Conservation (phyloP, 2,113 vertebrate species). For the Chunga burmeisteri region DNA sequence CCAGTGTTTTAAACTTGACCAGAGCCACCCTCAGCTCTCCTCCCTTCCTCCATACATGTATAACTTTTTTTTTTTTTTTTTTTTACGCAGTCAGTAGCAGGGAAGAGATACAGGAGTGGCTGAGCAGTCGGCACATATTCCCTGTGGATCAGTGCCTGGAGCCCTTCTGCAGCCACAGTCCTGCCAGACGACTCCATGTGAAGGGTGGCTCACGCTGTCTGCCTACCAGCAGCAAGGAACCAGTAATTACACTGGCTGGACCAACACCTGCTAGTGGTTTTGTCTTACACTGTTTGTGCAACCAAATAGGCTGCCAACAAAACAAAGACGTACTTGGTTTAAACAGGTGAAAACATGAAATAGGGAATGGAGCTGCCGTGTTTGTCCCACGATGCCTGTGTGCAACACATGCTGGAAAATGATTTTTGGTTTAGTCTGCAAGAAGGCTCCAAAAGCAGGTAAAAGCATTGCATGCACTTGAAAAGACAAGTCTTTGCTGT, state of each 20-base stretch:
- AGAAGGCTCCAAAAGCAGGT: not conserved
- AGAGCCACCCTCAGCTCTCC: not conserved
- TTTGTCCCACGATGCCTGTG: not conserved
- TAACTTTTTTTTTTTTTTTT: not conserved
- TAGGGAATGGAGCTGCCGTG: not conserved
- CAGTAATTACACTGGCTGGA: constrained; percentile 37
- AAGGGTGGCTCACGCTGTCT: constrained; percentile 11
- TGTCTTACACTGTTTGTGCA: constrained; percentile 50
- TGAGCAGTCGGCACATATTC: not conserved
- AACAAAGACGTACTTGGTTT: constrained; percentile 2
- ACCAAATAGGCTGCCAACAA: constrained; percentile 16
- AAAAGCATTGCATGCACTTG: not conserved
- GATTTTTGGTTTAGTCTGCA: not conserved
- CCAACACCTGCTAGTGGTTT: constrained; percentile 57
- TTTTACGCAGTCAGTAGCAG: not conserved
- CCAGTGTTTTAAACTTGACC: not conserved
- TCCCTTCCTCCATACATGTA: not conserved
- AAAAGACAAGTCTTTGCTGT: not conserved
- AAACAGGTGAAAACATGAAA: constrained; percentile 40
- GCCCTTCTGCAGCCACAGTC: not conserved
- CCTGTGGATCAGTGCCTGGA: not conserved
- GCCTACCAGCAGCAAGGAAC: constrained; percentile 20
- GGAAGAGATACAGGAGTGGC: not conserved
- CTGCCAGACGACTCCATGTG: not conserved
- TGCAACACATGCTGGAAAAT: not conserved